phyloP scores from a whole-genome alignment of 2,113 vertebrate species.

The Xiphophorus hellerii region DNA sequence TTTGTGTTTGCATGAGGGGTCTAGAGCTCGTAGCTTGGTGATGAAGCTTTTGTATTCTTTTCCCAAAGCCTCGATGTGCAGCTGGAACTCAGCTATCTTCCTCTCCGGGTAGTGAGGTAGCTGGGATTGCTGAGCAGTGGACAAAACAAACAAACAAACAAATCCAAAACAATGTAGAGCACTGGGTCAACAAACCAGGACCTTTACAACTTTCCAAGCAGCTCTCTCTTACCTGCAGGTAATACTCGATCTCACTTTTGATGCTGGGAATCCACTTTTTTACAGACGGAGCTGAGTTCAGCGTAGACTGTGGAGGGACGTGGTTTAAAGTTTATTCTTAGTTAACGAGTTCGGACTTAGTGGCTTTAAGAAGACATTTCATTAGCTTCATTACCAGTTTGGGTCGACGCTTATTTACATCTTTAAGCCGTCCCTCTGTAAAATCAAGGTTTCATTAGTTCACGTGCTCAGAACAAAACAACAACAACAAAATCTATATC shows the following conservation, averaged over 20 bases:
- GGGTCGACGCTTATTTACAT: conserved; percentile 70
- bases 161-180: too few species aligned
- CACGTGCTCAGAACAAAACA: too few species aligned
- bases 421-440: conserved; percentile 81
- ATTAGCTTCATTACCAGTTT: conserved; percentile 74
- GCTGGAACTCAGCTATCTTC: conserved; percentile 82
- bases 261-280: conserved; percentile 85
- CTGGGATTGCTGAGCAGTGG: conserved; percentile 79
- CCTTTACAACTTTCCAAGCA: neutral
- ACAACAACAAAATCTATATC: neutral
- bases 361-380: neutral
- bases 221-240: conserved; percentile 74
- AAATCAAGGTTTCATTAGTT: conserved; percentile 8
- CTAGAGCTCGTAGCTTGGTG: conserved; percentile 75
- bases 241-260: conserved; percentile 83
- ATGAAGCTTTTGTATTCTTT: conserved; percentile 80
- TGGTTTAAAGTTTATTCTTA: neutral
- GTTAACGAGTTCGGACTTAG: accelerated
- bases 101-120: conserved; percentile 84
- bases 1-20: conserved; percentile 80
- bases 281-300: conserved; percentile 76
- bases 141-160: neutral
- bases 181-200: neutral
- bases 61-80: conserved; percentile 75
- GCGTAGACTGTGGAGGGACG: conserved; percentile 65